Evolutionary conservation across 1,140 invertebrate species (phyloP), one percentile per base, ranked within the genome.

Genomic region (Medauroidea extradentata): DNA sequence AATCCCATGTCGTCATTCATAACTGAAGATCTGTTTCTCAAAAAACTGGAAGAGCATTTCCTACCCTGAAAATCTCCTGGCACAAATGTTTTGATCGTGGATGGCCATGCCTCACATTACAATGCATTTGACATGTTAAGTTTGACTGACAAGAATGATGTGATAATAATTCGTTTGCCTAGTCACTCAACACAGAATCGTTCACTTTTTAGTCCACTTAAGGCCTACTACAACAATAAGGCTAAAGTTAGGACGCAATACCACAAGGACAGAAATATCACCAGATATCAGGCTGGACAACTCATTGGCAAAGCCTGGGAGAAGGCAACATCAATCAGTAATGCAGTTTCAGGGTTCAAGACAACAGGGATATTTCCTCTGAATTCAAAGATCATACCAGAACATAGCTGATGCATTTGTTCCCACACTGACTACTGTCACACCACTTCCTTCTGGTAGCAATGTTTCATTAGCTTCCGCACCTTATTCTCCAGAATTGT

Each of bases 21-120:
- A 14, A 75, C 64, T 48, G 24, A 69, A 19, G 65, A 69, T 24
- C 38, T 76, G 24, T 75, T 77, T 59, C 59, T 66, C 1, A 67
- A 72, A 58, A 76, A 69, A 69, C 56, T 75, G 3, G 66, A 62
- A 43, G 66, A 71, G 54, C 64, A 70, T 29, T 77, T 75, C 61
- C 25, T 75, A 24, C 68, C 69, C 8, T 53, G 48, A 23, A 77
- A 76, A 59, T 63, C 64, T 8, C 29, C 34, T 11, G 70, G 72
- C 23, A 74, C 72, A 54, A 67, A 69, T 42, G 54, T 75, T 34
- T 50, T 75, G 7, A 61, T 76, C 59, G 62, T 77, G 51, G 74
- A 77, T 61, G 70, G 73, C n/a, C 71, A 77, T 63, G 59, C 65
- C 19, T 73, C 72, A 23, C 73, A 74, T 53, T 65, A 50, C 51